Evolutionary conservation across 1,140 invertebrate species (phyloP).

Genomic region (Portunus trituberculatus): DNA sequence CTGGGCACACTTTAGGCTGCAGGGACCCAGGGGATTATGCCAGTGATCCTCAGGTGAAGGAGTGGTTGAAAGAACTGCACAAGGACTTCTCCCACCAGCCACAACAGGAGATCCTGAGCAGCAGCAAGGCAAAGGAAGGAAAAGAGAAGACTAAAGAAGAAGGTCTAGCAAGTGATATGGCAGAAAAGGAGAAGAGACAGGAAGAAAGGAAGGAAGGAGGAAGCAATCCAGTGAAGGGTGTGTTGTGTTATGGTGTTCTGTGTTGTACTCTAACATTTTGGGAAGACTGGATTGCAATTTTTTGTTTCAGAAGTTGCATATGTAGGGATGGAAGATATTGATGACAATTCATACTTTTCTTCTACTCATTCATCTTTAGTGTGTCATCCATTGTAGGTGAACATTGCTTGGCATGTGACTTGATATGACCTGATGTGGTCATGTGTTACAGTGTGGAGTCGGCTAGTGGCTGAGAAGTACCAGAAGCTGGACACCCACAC

Average conservation of each 20-base stretch:
- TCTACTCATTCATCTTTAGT: too few relatives aligned
- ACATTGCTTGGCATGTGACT: background rate
- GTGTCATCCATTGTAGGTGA: too few relatives aligned
- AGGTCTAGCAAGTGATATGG: background rate
- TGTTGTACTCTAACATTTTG: too few relatives aligned
- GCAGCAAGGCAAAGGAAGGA: background rate
- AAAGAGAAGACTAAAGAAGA: background rate
- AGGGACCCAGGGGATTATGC: background rate
- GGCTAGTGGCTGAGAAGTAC: conserved; percentile 41
- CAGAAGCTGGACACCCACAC: conserved; percentile 19
- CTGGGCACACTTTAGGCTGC: background rate
- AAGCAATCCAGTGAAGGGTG: background rate
- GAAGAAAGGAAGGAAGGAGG: background rate
- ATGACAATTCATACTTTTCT: too few relatives aligned
- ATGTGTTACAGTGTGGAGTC: background rate
- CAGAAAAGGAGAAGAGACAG: too few relatives aligned
- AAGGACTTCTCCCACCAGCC: conserved; percentile 16
- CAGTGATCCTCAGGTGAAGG: conserved; percentile 31
- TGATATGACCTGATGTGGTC: background rate
- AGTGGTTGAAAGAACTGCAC: conserved; percentile 35
- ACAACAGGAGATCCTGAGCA: background rate
- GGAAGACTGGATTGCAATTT: too few relatives aligned
- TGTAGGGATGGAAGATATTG: too few relatives aligned
- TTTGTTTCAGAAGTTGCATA: too few relatives aligned
- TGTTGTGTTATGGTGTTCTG: background rate